Evolutionary conservation across 2,888 invertebrate species (phyloP), one percentile per base, ranked within the genome.

Genomic region (Oasisia sp.): DNA sequence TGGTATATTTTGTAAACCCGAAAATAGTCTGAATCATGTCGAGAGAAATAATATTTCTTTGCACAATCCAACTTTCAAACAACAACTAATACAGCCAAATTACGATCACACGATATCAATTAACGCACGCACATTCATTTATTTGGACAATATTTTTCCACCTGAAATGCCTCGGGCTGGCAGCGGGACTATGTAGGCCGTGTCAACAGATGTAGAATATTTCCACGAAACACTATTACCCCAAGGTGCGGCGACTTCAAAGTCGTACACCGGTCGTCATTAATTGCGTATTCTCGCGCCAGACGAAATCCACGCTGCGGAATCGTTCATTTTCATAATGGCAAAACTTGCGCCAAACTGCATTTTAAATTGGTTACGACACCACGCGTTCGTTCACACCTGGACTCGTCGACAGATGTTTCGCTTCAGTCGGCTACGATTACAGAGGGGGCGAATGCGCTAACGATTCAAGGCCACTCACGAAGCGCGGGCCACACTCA

Each of bases 311-410:
- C 74, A 74, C 27, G 27, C 74, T 27, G 27, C 27, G 27, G 74
- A 74, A 74, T 74, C 74, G 74, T 3, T 74, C 74, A 74, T 74
- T 19, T 74, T 4, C 27, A 74, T 27, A 74, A 74, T 74, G 74
- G 74, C 74, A 74, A 74, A 27, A 74, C 74, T 19, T 74, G 27
- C 74, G n/a, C 27, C 74, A 19, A 74, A 74, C 27, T 74, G n/a
- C 74, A 74, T 19, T 74, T n/a, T 74, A 74, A 74, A 74, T 74
- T 74, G 74, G 74, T 74, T 74, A 74, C 74, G 74, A 74, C 74
- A 74, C 27, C 7, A 19, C 74, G 74, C 27, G 74, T 74, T 74
- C 74, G 27, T 74, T 74, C 74, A 74, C 74, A 74, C 74, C n/a
- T 74, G 74, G 27, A 7, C 27, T 74, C 27, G 74, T 74, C 74